A percentile compares a stretch with the other conserved stretches of the same genome.
phyloP scores from a whole-genome alignment of 2,113 vertebrate genomes.

The Notechis scutatus region DNA sequence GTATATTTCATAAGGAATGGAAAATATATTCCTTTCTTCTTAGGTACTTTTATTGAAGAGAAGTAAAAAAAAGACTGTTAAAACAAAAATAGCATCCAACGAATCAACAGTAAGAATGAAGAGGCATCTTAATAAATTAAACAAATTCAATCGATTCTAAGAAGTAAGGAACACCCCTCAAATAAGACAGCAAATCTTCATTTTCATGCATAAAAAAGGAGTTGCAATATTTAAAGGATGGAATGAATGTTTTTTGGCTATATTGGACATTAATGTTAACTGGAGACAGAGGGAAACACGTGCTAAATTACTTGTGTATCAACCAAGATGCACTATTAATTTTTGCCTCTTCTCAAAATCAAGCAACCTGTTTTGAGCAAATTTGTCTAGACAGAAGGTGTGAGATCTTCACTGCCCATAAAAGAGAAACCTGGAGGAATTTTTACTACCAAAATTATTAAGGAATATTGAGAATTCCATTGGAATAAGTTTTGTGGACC shows the following conservation, averaged over 20 bases:
- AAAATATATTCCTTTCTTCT: slow-evolving; percentile 7
- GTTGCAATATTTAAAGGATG: not conserved
- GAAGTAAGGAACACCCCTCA: not conserved
- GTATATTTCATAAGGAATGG: not conserved
- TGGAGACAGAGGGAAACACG: too few relatives aligned
- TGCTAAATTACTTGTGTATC: not conserved
- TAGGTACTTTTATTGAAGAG: slow-evolving; percentile 35
- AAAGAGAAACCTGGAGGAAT: not conserved
- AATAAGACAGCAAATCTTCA: not conserved
- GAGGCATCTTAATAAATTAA: not conserved
- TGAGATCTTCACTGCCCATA: not conserved
- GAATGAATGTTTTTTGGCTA: not conserved
- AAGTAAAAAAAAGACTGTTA: slow-evolving; percentile 21
- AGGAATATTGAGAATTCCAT: not conserved
- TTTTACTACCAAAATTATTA: not conserved
- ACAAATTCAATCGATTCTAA: not conserved
- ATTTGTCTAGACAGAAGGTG: not conserved
- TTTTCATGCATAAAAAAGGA: not conserved
- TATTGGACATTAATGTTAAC: not conserved
- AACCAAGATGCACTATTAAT: fast-evolving
- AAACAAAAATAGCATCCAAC: not conserved
- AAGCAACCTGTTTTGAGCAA: not conserved
- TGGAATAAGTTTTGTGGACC: too few relatives aligned
- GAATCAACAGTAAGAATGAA: not conserved
- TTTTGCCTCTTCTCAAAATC: slow-evolving; percentile 21